Base-by-base conservation (phyloP, 1,140 invertebrate genomes). In the Caerostris darwini region DNA sequence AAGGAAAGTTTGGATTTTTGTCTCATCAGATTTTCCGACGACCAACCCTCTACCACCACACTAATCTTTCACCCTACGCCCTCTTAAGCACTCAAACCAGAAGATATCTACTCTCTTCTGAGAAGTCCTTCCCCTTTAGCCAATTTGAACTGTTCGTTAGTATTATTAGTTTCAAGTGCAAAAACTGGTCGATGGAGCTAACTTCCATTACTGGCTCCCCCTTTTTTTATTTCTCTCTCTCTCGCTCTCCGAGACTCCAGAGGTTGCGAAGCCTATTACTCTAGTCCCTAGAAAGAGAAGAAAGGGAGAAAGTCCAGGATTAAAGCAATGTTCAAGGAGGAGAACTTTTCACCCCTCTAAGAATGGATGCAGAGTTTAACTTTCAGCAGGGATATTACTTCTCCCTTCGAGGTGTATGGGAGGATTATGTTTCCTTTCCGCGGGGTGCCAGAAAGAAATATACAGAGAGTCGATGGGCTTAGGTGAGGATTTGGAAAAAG, bases 111-210 rank as follows among this genome's bases (percentile, higher is more conserved):
- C 10, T 19, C 88, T 77, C 0, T 34, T 34, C 34, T 34, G 34
- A 34, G 34, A 34, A 34, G 34, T 34, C 34, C 34, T 90, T 90
- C 54, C 54, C 77, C 54, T 17, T 10, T 34, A 87, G 67, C 88
- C 88, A 71, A 77, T 90, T 90, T 90, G 88, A 90, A 90, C 67
- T 90, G 10, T 90, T 90, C 88, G 88, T 90, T 90, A 90, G 88
- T 12, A 61, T 90, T 57, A 90, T 90, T 34, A n/a, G 85, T 64
- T 87, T 87, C 69, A 71, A 58, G 88, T 90, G 88, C 57, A 6
- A 34, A 77, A 34, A 57, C 12, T 17, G 34, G 56, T 57, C 34
- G 53, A 81, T 81, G 19, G 77, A 3, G 4, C 8, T 19, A 57
- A 17, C 57, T n/a, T 10, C 50, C 59, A 14, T 64, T 87, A 61